Evolutionary conservation across 2,888 invertebrate species (phyloP).

Genomic region (Ormyrus rosae): DNA sequence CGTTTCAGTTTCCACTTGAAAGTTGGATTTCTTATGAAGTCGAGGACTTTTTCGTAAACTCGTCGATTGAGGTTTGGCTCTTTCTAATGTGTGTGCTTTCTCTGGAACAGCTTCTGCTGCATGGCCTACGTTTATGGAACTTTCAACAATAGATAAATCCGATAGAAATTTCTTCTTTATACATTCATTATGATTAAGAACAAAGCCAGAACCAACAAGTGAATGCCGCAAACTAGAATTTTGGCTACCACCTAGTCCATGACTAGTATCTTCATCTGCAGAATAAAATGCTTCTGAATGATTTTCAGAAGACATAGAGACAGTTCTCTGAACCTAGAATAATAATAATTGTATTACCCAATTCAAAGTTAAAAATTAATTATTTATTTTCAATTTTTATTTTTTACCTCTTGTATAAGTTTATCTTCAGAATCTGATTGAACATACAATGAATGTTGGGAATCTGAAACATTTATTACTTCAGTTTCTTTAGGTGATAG

Average conservation of each 20-base stretch:
- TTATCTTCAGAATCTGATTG: conserved; percentile 80
- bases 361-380: conserved; percentile 6
- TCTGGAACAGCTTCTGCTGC: conserved; percentile 61
- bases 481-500: conserved; percentile 76
- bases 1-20: conserved; percentile 60
- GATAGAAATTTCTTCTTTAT: conserved; percentile 79
- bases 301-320: conserved; percentile 92
- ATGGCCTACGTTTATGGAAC: conserved; percentile 65
- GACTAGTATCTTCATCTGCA: conserved; percentile 90
- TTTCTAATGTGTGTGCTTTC: conserved; percentile 72
- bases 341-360: not conserved
- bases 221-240: conserved; percentile 84
- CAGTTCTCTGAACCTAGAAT: conserved; percentile 84
- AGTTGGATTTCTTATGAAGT: conserved; percentile 62
- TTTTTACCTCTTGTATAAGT: conserved; percentile 77
- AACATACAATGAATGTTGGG: conserved; percentile 82
- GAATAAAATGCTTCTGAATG: conserved; percentile 95
- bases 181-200: conserved; percentile 73
- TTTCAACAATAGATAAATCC: conserved; percentile 78
- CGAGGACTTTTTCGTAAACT: conserved; percentile 65
- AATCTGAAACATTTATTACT: conserved; percentile 81
- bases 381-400: not conserved
- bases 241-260: conserved; percentile 79
- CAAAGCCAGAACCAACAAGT: conserved; percentile 79
- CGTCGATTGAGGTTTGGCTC: conserved; percentile 66